These are phyloP conservation scores for Polylopha cassiicola DNA, from an alignment of 2,888 invertebrate species.

Conservation along the genomic window DNA sequence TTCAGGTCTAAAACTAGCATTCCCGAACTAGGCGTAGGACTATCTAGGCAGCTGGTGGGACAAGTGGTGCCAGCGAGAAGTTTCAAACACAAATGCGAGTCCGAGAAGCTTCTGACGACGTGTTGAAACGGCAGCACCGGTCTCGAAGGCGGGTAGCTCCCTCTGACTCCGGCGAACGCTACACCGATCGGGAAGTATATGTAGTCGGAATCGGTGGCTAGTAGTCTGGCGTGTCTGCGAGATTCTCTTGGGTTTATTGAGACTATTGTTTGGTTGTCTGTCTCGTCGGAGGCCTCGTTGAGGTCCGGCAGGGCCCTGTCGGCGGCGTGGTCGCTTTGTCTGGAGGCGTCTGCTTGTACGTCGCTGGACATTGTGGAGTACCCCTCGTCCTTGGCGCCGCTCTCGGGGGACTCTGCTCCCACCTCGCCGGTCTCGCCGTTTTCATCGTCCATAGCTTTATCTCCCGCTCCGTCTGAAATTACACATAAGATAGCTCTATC, in stretches of 20 bases:
- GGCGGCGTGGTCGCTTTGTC: constrained; percentile 75
- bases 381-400: constrained; percentile 87
- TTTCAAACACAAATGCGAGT: constrained; percentile 84
- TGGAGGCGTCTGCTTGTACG: constrained; percentile 83
- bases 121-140: constrained; percentile 84
- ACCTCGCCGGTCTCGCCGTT: constrained; percentile 79
- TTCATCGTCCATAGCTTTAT: constrained; percentile 63
- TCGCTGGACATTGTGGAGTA: constrained; percentile 91
- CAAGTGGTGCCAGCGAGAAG: constrained; percentile 79
- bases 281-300: constrained; percentile 85
- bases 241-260: constrained; percentile 70
- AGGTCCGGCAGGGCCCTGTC: constrained; percentile 82
- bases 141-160: constrained; percentile 84
- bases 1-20: constrained; percentile 79
- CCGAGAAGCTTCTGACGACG: constrained; percentile 84
- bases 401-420: constrained; percentile 85
- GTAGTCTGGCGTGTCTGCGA: constrained; percentile 74
- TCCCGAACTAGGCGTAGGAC: constrained; percentile 79
- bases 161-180: constrained; percentile 79
- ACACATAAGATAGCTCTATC: background rate
- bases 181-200: constrained; percentile 83
- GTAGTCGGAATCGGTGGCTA: constrained; percentile 80
- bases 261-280: constrained; percentile 78
- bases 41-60: constrained; percentile 71
- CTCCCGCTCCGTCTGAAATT: constrained; percentile 50